phyloP scores from a whole-genome alignment of 2,113 vertebrate genomes.

The Oriolus oriolus region DNA sequence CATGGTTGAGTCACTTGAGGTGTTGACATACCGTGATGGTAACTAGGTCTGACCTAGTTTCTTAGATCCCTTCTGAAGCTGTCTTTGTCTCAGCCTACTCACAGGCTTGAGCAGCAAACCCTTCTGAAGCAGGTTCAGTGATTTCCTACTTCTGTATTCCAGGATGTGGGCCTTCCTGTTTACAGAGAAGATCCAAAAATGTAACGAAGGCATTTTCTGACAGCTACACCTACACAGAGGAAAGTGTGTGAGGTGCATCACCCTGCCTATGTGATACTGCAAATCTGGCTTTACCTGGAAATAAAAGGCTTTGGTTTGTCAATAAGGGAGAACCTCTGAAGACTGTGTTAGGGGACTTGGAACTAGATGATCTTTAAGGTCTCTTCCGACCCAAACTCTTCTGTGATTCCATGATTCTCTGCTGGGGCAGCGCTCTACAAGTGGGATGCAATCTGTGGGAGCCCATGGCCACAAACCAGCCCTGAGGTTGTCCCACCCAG shows the following conservation, averaged over 20 bases:
- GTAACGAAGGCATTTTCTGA: not conserved
- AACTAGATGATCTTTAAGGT: not conserved
- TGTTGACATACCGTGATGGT: not conserved
- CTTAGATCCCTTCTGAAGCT: not conserved
- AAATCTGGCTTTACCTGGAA: not conserved
- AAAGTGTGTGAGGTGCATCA: not conserved
- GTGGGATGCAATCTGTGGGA: too few species aligned
- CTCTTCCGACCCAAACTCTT: not conserved
- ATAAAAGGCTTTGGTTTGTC: not conserved
- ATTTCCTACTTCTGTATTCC: not conserved
- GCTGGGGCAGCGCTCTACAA: fast-evolving
- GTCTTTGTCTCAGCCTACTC: not conserved
- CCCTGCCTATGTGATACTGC: too few species aligned
- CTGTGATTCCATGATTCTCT: not conserved
- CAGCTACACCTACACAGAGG: not conserved
- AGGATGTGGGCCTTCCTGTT: not conserved
- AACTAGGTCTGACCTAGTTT: not conserved
- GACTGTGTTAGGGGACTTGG: fast-evolving
- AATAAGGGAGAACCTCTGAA: not conserved
- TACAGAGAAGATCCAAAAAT: fast-evolving
- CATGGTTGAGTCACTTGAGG: not conserved
- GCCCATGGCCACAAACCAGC: not conserved
- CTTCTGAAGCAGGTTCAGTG: not conserved
- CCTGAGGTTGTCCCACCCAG: not conserved
- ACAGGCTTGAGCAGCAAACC: not conserved